Evolutionary conservation across 64 coral and sea anemone species (phyloP).

Genomic region (Pocillopora damicornis): DNA sequence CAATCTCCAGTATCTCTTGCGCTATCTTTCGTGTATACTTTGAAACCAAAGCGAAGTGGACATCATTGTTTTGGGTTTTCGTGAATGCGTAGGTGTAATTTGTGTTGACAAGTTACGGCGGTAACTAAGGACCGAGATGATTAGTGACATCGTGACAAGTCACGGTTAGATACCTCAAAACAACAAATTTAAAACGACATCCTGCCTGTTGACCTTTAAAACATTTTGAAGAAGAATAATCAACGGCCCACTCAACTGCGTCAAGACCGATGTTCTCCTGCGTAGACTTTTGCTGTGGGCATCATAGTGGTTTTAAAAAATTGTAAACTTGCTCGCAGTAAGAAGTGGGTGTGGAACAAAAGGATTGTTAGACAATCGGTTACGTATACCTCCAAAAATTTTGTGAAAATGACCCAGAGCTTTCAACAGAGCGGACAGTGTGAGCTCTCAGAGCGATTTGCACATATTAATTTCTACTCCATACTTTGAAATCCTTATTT

Average conservation of each 20-base stretch:
- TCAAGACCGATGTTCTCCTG: background rate
- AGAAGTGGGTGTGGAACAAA: background rate
- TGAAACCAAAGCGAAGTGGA: background rate
- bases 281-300: background rate
- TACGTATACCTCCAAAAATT: background rate
- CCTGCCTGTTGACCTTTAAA: conserved; percentile 2
- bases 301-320: background rate
- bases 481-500: background rate
- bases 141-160: conserved; percentile 9
- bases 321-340: background rate
- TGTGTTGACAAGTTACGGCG: background rate
- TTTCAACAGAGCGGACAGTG: background rate
- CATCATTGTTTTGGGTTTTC: background rate
- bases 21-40: too few relatives aligned
- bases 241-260: conserved; percentile 21
- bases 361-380: background rate
- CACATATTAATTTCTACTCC: conserved; percentile 1
- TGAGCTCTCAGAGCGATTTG: background rate
- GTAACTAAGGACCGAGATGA: background rate
- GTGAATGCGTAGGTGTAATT: conserved; percentile 23
- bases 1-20: background rate
- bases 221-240: background rate
- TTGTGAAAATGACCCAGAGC: background rate
- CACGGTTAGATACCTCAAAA: conserved; percentile 22
- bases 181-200: background rate